A percentile compares a stretch with the other conserved stretches of the same genome.
Evolutionary conservation across 1,140 invertebrate genomes (phyloP).

Genomic region (Melanaphis sacchari): DNA sequence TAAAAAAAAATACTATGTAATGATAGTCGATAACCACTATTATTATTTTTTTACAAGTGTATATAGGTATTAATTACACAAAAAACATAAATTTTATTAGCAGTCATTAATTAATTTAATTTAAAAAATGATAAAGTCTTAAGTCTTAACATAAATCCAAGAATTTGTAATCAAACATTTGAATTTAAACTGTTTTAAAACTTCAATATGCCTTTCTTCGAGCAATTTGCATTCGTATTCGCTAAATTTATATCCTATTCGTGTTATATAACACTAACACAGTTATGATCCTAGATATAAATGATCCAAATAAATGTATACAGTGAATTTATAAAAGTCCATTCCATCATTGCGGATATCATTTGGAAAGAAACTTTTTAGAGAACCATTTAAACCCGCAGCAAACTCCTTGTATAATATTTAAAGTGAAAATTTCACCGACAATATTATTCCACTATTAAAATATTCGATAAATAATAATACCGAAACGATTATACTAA

Average conservation of each 20-base stretch:
- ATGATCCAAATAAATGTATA: not conserved
- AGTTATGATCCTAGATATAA: not conserved
- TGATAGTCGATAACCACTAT: not conserved
- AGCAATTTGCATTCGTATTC: not conserved
- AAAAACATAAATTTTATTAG: not conserved
- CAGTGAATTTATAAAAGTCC: not conserved
- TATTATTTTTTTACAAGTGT: not conserved
- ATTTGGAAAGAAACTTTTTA: not conserved
- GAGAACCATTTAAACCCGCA: too few species aligned
- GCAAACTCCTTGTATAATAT: not conserved
- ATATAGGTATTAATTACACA: not conserved
- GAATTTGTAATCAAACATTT: not conserved
- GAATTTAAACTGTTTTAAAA: not conserved
- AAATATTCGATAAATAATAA: not conserved
- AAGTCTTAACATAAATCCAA: not conserved
- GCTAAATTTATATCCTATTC: not conserved
- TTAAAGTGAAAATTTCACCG: not conserved
- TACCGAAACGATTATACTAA: not conserved
- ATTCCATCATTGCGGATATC: not conserved
- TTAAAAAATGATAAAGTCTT: not conserved
- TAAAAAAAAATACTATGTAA: not conserved
- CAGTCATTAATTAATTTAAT: not conserved
- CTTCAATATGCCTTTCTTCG: not conserved
- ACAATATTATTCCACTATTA: not conserved
- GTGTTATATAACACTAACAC: not conserved